Conservation (phyloP, 2,797 vertebrate species). For the Anas bahamensis region DNA sequence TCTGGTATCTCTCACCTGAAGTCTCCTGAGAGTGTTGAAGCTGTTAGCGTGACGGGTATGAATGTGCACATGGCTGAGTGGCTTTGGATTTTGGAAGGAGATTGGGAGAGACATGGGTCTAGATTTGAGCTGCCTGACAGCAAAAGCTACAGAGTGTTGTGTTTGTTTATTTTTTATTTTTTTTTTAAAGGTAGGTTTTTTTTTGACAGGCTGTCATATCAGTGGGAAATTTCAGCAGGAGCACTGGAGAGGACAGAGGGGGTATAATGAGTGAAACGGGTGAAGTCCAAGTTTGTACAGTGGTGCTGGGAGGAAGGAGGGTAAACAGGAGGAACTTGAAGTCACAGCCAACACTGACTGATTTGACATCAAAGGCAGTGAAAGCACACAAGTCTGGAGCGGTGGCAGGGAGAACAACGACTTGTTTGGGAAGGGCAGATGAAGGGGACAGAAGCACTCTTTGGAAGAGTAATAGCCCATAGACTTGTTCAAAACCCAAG, state of each 20-base stretch:
- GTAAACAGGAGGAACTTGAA: neutral
- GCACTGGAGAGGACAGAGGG: neutral
- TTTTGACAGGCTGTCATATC: neutral
- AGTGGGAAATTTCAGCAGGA: neutral
- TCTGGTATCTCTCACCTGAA: neutral
- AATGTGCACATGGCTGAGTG: neutral
- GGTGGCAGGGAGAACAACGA: neutral
- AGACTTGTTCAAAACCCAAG: neutral
- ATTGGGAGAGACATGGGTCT: neutral
- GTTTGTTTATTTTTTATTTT: neutral
- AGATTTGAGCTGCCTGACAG: neutral
- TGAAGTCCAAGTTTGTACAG: neutral
- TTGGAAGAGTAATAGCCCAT: neutral
- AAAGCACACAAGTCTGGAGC: neutral
- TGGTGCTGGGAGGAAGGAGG: neutral
- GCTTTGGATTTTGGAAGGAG: neutral
- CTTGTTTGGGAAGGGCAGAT: neutral
- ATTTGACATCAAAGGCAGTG: neutral
- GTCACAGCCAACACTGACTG: neutral
- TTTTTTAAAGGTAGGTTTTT: neutral
- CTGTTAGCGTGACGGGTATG: neutral
- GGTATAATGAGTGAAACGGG: neutral
- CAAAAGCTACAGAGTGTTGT: neutral
- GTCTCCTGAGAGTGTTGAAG: neutral
- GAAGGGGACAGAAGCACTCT: neutral